A percentile compares a stretch with the other conserved stretches of the same genome.
These are phyloP conservation scores for Asobara japonica DNA, from an alignment of 1,140 invertebrate genomes.

Conservation along the genomic window DNA sequence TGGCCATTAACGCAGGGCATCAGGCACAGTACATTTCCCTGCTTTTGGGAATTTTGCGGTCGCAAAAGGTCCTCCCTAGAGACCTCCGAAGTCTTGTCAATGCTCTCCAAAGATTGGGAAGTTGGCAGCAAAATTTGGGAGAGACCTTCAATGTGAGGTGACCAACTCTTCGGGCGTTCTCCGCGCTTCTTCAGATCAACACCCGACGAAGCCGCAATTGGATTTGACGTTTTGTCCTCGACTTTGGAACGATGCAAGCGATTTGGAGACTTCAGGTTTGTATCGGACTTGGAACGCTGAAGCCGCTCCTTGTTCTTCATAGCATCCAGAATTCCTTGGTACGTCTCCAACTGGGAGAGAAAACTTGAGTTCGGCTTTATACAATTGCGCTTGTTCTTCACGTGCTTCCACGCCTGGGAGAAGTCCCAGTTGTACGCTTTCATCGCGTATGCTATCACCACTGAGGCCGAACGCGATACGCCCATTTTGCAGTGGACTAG, in stretches of 20 bases:
- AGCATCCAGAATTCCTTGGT: slow-evolving; percentile 94
- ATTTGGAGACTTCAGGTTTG: slow-evolving; percentile 82
- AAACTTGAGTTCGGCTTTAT: slow-evolving; percentile 97
- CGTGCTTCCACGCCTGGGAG: slow-evolving; percentile 86
- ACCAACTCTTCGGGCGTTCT: slow-evolving; percentile 82
- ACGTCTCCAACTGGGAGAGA: slow-evolving; percentile 92
- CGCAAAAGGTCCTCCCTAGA: slow-evolving; percentile 56
- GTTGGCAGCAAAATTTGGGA: slow-evolving; percentile 66
- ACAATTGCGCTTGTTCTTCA: slow-evolving; percentile 89
- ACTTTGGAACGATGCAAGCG: slow-evolving; percentile 60
- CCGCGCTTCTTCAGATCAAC: slow-evolving; percentile 57
- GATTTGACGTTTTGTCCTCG: slow-evolving; percentile 47
- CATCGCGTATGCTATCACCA: slow-evolving; percentile 98
- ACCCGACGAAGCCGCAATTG: slow-evolving; percentile 45
- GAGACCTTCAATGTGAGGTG: slow-evolving; percentile 76
- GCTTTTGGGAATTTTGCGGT: slow-evolving; percentile 64
- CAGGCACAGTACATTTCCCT: slow-evolving; percentile 73
- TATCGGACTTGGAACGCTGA: slow-evolving; percentile 92
- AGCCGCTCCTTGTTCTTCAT: slow-evolving; percentile 95
- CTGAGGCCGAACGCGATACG: slow-evolving; percentile 96
- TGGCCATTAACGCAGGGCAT: slow-evolving; percentile 86
- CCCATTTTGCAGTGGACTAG: slow-evolving; percentile 99
- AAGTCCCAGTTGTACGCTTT: slow-evolving; percentile 96
- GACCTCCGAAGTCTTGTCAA: slow-evolving; percentile 58
- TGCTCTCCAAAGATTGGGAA: slow-evolving; percentile 67